Evolutionary conservation across 92 coral and sea anemone species (phyloP), one percentile per base, ranked within the genome.

Genomic region (Epizoanthus scotinus): DNA sequence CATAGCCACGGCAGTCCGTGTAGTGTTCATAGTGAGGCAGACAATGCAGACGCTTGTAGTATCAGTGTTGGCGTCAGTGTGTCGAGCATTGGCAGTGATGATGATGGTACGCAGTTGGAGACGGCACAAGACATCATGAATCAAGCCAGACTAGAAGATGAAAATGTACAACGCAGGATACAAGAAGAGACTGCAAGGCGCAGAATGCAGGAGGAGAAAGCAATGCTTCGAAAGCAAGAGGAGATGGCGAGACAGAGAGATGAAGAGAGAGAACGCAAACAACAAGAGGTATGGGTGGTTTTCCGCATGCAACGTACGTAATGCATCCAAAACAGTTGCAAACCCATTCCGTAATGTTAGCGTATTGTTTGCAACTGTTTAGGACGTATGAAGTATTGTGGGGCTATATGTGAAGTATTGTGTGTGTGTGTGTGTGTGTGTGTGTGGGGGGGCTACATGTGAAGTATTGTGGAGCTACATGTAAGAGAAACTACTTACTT

Each of bases 61-160:
- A 87, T 88, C 9, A 93, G 98, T 83, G 98, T 85, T 17, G 97
- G 68, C 50, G 83, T 95, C 57, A 91, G 94, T 80, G 94, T 93
- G 8, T 87, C 98, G 66, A 95, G 98, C 82, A 82, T 95, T 36
- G 97, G 95, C 28, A 90, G 87, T 74, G 90, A 84, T 28, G 93
- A 94, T 40, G 84, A 92, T 55, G 93, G 60, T n/a, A 15, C 40
- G 13, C 68, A 60, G 15, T 54, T 34, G 12, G 81, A 75, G 19
- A 75, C 81, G 24, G 81, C 68, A 20, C 67, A 75, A 21, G 69
- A 59, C 44, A 75, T 75, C 42, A 58, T 40, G 50, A 75, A 75
- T 26, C 81, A 40, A 42, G 68, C 22, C 38, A 59, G 61, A 59
- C 22, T 75, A 19, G 20, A 58, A 18, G 36, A 59, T 15, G 65